Evolutionary conservation across 1,140 invertebrate species (phyloP).

Genomic region (Sitophilus oryzae): DNA sequence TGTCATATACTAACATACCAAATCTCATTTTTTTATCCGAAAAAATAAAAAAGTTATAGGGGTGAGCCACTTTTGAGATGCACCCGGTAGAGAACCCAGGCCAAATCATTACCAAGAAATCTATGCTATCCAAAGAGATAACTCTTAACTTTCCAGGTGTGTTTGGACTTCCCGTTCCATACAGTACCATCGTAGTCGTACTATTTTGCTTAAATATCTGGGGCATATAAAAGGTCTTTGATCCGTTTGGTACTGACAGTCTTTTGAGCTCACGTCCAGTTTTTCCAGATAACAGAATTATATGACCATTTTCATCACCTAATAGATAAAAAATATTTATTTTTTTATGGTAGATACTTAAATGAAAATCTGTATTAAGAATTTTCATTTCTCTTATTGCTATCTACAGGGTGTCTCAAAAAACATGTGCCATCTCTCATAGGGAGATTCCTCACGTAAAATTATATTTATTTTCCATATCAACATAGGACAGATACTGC

Average conservation of each 20-base stretch:
- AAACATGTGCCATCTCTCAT: too few species aligned
- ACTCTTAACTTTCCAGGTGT: conserved; percentile 58
- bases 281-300: conserved; percentile 67
- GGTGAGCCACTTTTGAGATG: too few species aligned
- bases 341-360: neutral
- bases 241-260: conserved; percentile 58
- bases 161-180: conserved; percentile 71
- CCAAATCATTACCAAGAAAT: conserved; percentile 37
- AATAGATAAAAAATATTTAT: neutral
- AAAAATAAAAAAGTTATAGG: too few species aligned
- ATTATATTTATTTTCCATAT: too few species aligned
- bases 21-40: too few species aligned
- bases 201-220: conserved; percentile 54
- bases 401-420: too few species aligned
- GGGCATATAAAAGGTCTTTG: conserved; percentile 70
- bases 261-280: conserved; percentile 59
- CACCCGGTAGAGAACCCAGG: too few species aligned
- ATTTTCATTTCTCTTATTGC: too few species aligned
- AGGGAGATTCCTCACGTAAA: too few species aligned
- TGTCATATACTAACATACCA: too few species aligned
- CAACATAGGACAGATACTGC: too few species aligned
- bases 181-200: conserved; percentile 50
- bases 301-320: conserved; percentile 48
- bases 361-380: neutral
- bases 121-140: conserved; percentile 29